These are phyloP conservation scores for Odontocerum albicorne DNA, from an alignment of 2,888 invertebrate genomes.

Conservation along the genomic window DNA sequence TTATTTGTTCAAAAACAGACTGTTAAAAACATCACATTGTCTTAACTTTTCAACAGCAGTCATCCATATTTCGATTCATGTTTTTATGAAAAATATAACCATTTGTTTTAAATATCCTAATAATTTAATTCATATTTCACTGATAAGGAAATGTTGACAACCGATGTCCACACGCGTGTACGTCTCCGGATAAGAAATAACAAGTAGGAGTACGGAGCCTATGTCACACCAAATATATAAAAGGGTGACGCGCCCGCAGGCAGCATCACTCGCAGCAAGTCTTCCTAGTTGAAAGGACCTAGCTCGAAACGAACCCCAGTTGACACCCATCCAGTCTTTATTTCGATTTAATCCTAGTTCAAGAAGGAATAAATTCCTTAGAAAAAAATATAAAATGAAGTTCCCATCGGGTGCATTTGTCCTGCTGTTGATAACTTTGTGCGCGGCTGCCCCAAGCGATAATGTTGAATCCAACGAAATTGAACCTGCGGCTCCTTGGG, in stretches of 20 bases:
- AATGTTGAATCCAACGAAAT: slow-evolving; percentile 39
- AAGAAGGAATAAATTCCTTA: not conserved
- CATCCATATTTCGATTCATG: too few species aligned
- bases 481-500: slow-evolving; percentile 37
- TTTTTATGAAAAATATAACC: too few species aligned
- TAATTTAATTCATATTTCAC: too few species aligned
- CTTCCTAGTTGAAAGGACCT: slow-evolving; percentile 23
- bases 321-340: not conserved
- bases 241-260: slow-evolving; percentile 23
- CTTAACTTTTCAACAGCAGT: too few species aligned
- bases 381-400: slow-evolving; percentile 4
- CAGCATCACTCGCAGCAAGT: slow-evolving; percentile 27
- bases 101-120: too few species aligned
- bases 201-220: slow-evolving; percentile 15
- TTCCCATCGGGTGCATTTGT: slow-evolving; percentile 35
- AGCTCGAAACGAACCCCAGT: not conserved
- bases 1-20: too few species aligned
- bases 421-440: slow-evolving; percentile 42
- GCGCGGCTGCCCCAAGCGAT: slow-evolving; percentile 42
- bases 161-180: slow-evolving; percentile 8
- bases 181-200: slow-evolving; percentile 8
- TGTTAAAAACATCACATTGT: too few species aligned
- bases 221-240: slow-evolving; percentile 34
- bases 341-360: not conserved
- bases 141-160: too few species aligned